phyloP scores from a whole-genome alignment of 2,113 vertebrate genomes.

The Romanogobio albipinnatus region DNA sequence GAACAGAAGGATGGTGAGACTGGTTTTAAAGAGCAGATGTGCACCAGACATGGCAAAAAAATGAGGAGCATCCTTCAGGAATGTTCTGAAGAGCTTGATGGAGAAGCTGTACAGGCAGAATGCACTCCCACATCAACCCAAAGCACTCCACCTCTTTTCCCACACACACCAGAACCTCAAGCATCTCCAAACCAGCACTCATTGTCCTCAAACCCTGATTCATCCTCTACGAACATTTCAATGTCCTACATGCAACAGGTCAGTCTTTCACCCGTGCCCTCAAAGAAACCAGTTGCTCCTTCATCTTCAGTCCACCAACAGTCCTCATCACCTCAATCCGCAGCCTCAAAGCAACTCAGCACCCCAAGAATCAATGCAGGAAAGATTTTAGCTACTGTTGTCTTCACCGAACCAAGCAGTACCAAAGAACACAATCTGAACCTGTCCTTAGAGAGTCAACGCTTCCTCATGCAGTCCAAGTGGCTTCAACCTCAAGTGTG shows the following conservation, averaged over 20 bases:
- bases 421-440: not conserved
- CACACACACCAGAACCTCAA: not conserved
- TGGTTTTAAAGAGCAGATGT: constrained; percentile 62
- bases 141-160: constrained; percentile 14
- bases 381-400: not conserved
- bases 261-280: not conserved
- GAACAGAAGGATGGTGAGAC: not conserved
- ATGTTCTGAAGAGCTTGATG: constrained; percentile 64
- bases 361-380: not conserved
- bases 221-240: constrained; percentile 38
- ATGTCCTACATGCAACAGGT: not conserved
- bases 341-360: not conserved
- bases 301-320: constrained; percentile 29
- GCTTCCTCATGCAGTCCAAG: constrained; percentile 58
- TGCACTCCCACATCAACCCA: constrained; percentile 16
- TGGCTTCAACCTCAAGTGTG: constrained; percentile 66
- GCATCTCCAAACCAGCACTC: constrained; percentile 29
- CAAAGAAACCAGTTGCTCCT: not conserved
- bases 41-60: constrained; percentile 73
- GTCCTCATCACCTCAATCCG: not conserved
- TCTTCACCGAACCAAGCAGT: not conserved
- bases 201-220: constrained; percentile 29
- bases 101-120: constrained; percentile 27
- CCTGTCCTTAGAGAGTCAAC: constrained; percentile 61
- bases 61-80: constrained; percentile 71